Conservation (phyloP, 2,113 vertebrate genomes). For the Macroglossus sobrinus region DNA sequence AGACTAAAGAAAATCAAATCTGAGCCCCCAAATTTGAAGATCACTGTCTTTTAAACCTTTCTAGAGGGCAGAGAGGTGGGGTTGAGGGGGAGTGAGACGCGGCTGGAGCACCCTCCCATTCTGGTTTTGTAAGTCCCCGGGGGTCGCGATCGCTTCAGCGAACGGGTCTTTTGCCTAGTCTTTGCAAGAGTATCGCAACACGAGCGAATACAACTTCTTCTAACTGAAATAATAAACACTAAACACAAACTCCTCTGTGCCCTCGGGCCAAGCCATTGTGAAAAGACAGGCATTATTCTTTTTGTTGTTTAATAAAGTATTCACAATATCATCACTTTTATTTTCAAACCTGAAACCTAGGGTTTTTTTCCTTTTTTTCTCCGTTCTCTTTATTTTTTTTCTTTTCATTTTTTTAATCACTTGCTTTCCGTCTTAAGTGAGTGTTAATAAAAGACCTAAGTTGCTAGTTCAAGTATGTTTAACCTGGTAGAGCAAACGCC, state of each 20-base stretch:
- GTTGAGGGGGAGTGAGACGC: rapidly evolving
- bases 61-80: background rate
- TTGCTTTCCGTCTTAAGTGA: background rate
- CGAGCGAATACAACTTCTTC: background rate
- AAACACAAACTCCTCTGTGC: background rate
- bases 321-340: background rate
- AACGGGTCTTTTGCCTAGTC: background rate
- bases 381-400: background rate
- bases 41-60: background rate
- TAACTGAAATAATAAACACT: constrained; percentile 33
- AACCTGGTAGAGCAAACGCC: constrained; percentile 42
- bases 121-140: background rate
- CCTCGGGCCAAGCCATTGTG: background rate
- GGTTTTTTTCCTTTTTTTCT: background rate
- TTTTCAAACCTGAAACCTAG: constrained; percentile 1
- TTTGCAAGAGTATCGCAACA: background rate
- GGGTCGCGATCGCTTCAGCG: background rate
- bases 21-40: background rate
- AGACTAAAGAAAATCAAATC: background rate
- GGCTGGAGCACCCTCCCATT: background rate
- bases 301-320: background rate
- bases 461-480: constrained; percentile 42
- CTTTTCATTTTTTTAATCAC: background rate
- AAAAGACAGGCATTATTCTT: background rate
- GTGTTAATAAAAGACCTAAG: constrained; percentile 25